Percentiles rank a stretch among this genome's conserved stretches.
Evolutionary conservation across 2,888 invertebrate genomes (phyloP).

Genomic region (Eupithecia exiguata): DNA sequence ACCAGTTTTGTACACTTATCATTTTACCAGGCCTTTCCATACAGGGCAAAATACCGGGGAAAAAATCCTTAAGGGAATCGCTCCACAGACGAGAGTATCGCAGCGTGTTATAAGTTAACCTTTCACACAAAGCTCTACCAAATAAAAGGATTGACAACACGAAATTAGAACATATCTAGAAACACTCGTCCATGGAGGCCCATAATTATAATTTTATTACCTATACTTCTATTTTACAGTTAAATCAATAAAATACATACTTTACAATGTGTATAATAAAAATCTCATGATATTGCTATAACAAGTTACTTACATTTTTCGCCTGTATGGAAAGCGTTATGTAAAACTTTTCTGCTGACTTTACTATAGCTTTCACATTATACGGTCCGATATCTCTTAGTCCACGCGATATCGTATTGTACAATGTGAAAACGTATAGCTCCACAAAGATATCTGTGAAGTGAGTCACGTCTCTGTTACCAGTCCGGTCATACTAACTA

Average conservation of each 20-base stretch:
- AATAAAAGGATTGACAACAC: background rate
- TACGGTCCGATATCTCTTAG: background rate
- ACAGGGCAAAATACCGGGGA: background rate
- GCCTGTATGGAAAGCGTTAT: background rate
- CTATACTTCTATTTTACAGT: background rate
- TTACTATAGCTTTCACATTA: background rate
- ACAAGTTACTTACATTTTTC: background rate
- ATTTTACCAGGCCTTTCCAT: background rate
- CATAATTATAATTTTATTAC: background rate
- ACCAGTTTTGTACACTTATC: slow-evolving; percentile 7
- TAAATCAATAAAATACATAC: background rate
- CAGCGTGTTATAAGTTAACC: background rate
- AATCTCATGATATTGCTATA: background rate
- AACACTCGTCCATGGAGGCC: background rate
- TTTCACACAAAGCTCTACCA: background rate
- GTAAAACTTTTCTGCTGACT: background rate
- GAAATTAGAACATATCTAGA: background rate
- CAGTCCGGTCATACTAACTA: background rate
- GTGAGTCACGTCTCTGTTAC: background rate
- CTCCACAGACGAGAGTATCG: background rate
- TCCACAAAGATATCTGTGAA: background rate
- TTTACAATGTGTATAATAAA: background rate
- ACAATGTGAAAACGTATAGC: background rate
- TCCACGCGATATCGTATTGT: background rate
- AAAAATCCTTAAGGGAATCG: background rate